Conservation (phyloP, 1,140 invertebrate species). For the Sogatella furcifera region DNA sequence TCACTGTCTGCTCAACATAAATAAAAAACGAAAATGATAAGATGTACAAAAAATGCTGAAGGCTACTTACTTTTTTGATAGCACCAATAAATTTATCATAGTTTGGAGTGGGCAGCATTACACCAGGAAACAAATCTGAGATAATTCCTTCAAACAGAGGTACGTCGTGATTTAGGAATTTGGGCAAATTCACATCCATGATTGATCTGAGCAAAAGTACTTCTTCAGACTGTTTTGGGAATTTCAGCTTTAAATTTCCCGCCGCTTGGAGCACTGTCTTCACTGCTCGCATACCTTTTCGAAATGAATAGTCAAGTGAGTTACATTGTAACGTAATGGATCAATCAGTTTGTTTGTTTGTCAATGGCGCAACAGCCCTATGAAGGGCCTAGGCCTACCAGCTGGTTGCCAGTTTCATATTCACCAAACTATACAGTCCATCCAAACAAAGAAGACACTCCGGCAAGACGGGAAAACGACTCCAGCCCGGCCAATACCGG, state of each 20-base stretch:
- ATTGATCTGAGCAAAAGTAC: conserved; percentile 71
- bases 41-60: neutral
- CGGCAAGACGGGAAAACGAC: too few relatives aligned
- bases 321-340: too few relatives aligned
- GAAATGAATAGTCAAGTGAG: too few relatives aligned
- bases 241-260: conserved; percentile 74
- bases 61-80: conserved; percentile 31
- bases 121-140: conserved; percentile 79
- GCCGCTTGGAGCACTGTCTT: conserved; percentile 77
- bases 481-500: too few relatives aligned
- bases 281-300: conserved; percentile 63
- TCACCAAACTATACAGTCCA: too few relatives aligned
- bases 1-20: too few relatives aligned
- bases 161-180: conserved; percentile 81
- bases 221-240: conserved; percentile 69
- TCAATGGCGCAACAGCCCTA: too few relatives aligned
- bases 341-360: too few relatives aligned
- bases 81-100: conserved; percentile 52
- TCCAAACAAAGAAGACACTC: too few relatives aligned
- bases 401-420: too few relatives aligned
- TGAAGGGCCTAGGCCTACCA: too few relatives aligned
- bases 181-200: conserved; percentile 86
- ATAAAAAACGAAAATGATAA: too few relatives aligned
- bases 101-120: conserved; percentile 58
- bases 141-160: conserved; percentile 87